These are phyloP conservation scores for Aegithalos caudatus DNA, from an alignment of 2,113 vertebrate genomes.

Conservation along the genomic window DNA sequence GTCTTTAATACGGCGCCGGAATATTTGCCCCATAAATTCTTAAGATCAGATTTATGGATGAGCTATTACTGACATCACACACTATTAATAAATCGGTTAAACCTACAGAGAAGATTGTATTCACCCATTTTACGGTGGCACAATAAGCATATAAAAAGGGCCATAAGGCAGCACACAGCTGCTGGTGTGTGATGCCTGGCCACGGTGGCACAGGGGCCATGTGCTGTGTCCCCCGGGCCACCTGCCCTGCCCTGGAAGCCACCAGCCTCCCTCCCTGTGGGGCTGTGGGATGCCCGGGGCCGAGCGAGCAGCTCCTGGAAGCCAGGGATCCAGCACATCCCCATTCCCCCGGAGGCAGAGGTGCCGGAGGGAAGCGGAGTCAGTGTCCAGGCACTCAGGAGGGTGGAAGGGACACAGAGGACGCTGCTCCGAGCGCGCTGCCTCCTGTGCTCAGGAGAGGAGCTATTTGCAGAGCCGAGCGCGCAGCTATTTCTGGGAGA, in stretches of 20 bases:
- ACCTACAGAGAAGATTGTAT: not conserved
- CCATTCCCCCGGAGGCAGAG: rapidly evolving
- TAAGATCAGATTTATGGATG: conserved; percentile 60
- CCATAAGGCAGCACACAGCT: not conserved
- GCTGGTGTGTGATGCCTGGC: not conserved
- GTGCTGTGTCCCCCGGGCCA: not conserved
- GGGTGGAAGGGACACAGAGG: not conserved
- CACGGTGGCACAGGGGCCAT: rapidly evolving
- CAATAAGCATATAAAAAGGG: not conserved
- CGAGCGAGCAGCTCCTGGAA: not conserved
- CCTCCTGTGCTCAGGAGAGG: not conserved
- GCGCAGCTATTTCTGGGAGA: not conserved
- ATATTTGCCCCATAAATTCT: conserved; percentile 73
- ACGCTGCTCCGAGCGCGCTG: not conserved
- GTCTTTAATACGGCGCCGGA: conserved; percentile 62
- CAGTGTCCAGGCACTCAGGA: rapidly evolving
- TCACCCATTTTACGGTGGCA: not conserved
- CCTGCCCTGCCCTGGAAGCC: not conserved
- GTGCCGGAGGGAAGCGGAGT: rapidly evolving
- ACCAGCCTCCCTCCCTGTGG: not conserved
- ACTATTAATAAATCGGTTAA: conserved; percentile 67
- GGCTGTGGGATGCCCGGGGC: not conserved
- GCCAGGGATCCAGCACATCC: not conserved
- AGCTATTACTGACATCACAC: conserved; percentile 55
- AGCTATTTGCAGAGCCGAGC: not conserved